A percentile compares a stretch with the other conserved stretches of the same genome.
Conservation (phyloP, 2,888 invertebrate species). For the Polydesmus complanatus region DNA sequence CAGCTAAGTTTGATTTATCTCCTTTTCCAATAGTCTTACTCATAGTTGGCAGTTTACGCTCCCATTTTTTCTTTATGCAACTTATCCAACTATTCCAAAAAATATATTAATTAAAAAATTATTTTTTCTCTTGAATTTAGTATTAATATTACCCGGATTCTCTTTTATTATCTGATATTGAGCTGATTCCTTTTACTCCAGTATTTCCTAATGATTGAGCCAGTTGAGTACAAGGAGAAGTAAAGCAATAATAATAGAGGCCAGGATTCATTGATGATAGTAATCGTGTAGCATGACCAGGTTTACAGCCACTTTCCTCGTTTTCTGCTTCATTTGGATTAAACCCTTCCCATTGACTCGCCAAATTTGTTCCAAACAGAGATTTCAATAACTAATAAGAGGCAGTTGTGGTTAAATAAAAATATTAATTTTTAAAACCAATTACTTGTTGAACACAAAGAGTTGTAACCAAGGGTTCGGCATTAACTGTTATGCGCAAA, state of each 20-base stretch:
- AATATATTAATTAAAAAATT: background rate
- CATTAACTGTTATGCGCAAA: constrained; percentile 51
- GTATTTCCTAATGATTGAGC: constrained; percentile 33
- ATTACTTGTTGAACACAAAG: constrained; percentile 58
- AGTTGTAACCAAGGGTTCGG: constrained; percentile 55
- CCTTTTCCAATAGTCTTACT: constrained; percentile 37
- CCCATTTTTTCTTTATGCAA: constrained; percentile 32
- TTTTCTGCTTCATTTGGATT: constrained; percentile 14
- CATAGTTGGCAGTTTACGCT: constrained; percentile 33
- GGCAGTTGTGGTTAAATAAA: background rate
- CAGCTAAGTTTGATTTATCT: constrained; percentile 48
- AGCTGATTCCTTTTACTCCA: background rate
- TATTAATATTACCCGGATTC: constrained; percentile 8
- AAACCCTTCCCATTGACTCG: constrained; percentile 19
- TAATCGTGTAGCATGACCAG: constrained; percentile 27
- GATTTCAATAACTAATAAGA: constrained; percentile 43
- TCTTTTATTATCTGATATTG: constrained; percentile 15
- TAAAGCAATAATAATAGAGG: constrained; percentile 33
- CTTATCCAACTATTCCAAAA: constrained; percentile 26
- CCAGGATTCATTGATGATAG: constrained; percentile 27
- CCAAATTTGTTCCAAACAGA: constrained; percentile 58
- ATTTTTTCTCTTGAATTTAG: background rate
- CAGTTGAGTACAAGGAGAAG: constrained; percentile 33
- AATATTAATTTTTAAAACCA: no score
- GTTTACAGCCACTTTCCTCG: constrained; percentile 22